Evolutionary conservation across 2,888 invertebrate genomes (phyloP).

Genomic region (Liopterus haemorrhoidalis): DNA sequence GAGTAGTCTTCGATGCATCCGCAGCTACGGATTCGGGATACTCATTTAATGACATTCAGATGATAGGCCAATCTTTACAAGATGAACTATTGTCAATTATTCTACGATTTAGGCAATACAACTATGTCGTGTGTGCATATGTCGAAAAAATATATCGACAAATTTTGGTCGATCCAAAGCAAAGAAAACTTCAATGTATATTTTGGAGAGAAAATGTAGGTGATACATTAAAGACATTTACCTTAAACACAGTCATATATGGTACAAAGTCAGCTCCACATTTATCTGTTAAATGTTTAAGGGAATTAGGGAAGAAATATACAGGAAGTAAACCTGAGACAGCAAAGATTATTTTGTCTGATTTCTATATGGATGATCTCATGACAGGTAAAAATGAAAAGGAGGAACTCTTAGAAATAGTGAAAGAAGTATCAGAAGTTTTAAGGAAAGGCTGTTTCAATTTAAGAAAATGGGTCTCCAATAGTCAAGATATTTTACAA

Average conservation of each 20-base stretch:
- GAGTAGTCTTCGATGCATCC: constrained; percentile 36
- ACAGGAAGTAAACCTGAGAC: background rate
- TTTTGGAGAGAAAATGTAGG: constrained; percentile 33
- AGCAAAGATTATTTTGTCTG: background rate
- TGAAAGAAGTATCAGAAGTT: background rate
- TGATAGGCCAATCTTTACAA: constrained; percentile 35
- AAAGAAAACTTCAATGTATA: constrained; percentile 35
- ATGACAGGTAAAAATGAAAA: background rate
- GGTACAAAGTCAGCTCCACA: constrained; percentile 29
- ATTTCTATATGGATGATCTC: constrained; percentile 9
- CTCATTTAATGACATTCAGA: constrained; percentile 36
- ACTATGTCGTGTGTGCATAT: constrained; percentile 34
- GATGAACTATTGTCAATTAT: constrained; percentile 34
- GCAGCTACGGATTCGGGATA: constrained; percentile 26
- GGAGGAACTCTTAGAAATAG: background rate
- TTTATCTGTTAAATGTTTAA: constrained; percentile 2
- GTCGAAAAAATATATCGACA: constrained; percentile 39
- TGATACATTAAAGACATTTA: constrained; percentile 21
- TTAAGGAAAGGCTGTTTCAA: background rate
- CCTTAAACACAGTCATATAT: constrained; percentile 36
- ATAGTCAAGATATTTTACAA: constrained; percentile 1
- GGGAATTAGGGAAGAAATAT: constrained; percentile 4
- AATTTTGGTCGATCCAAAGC: constrained; percentile 28
- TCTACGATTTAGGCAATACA: constrained; percentile 31
- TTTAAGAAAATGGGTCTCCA: background rate